Percentiles rank a stretch among this genome's conserved stretches.
Conservation (phyloP, 2,797 vertebrate genomes). For the Urophycis tenuis region DNA sequence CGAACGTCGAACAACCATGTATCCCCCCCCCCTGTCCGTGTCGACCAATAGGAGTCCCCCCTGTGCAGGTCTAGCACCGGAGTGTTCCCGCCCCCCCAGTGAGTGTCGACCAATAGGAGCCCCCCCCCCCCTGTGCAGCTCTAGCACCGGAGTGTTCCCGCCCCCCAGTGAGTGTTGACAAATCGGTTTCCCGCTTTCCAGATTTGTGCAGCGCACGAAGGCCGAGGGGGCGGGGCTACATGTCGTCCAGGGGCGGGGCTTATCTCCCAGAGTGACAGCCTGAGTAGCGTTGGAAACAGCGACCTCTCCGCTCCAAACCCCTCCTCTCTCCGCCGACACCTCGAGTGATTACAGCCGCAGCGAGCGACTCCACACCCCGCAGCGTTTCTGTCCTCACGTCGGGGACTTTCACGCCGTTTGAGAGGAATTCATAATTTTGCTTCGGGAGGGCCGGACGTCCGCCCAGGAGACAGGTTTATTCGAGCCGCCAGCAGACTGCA, state of each 20-base stretch:
- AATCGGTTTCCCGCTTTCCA: too few species aligned
- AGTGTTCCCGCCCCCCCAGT: too few species aligned
- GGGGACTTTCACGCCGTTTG: background rate
- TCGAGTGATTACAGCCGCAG: background rate
- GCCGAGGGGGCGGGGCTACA: background rate
- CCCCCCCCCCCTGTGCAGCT: too few species aligned
- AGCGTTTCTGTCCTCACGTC: background rate
- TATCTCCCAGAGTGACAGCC: slow-evolving; percentile 44
- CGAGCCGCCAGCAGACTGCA: slow-evolving; percentile 35
- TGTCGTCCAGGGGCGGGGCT: slow-evolving; percentile 24
- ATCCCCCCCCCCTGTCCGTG: background rate
- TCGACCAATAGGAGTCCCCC: background rate
- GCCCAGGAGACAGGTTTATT: slow-evolving; percentile 45
- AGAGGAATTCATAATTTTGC: background rate
- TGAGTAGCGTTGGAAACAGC: background rate
- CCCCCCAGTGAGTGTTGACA: too few species aligned
- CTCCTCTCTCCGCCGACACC: background rate
- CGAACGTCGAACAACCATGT: too few species aligned
- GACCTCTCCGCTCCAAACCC: background rate
- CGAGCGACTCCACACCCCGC: background rate
- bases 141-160: too few species aligned
- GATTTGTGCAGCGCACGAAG: too few species aligned
- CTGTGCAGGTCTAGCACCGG: background rate
- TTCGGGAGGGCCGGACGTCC: too few species aligned
- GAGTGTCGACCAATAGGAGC: background rate